Evolutionary conservation across 1,140 invertebrate genomes (phyloP).

Genomic region (Frieseomelitta varia): DNA sequence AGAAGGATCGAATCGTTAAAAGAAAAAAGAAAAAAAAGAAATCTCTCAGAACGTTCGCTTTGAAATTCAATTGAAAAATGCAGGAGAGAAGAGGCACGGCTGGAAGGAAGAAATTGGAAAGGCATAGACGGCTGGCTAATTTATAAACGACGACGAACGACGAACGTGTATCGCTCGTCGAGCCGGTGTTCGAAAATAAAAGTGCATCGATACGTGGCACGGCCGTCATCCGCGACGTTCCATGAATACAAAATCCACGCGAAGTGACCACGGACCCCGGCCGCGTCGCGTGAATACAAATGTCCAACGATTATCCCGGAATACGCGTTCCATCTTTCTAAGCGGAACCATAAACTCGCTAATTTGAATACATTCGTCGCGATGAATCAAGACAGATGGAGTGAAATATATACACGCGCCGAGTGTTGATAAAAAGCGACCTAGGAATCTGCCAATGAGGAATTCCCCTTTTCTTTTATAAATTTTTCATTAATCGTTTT

Average conservation of each 20-base stretch:
- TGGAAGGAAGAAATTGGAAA: neutral
- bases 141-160: slow-evolving; percentile 35
- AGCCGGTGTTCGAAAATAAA: slow-evolving; percentile 64
- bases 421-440: neutral
- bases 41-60: neutral
- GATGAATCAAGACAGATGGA: neutral
- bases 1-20: slow-evolving; percentile 37
- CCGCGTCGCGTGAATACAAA: slow-evolving; percentile 64
- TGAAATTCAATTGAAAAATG: neutral
- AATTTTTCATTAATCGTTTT: too few species aligned
- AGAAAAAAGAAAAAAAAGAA: too few species aligned
- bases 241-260: slow-evolving; percentile 68
- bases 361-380: slow-evolving; percentile 60
- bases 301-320: slow-evolving; percentile 52
- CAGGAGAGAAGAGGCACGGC: too few species aligned
- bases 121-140: slow-evolving; percentile 33
- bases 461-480: neutral
- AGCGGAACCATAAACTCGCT: slow-evolving; percentile 65
- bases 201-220: slow-evolving; percentile 61
- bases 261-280: slow-evolving; percentile 29
- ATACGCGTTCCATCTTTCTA: slow-evolving; percentile 57
- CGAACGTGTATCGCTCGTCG: slow-evolving; percentile 51
- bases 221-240: slow-evolving; percentile 61
- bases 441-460: neutral
- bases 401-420: neutral